These are phyloP conservation scores for Strigamia maritima DNA, from an alignment of 2,888 invertebrate genomes.

Conservation along the genomic window DNA sequence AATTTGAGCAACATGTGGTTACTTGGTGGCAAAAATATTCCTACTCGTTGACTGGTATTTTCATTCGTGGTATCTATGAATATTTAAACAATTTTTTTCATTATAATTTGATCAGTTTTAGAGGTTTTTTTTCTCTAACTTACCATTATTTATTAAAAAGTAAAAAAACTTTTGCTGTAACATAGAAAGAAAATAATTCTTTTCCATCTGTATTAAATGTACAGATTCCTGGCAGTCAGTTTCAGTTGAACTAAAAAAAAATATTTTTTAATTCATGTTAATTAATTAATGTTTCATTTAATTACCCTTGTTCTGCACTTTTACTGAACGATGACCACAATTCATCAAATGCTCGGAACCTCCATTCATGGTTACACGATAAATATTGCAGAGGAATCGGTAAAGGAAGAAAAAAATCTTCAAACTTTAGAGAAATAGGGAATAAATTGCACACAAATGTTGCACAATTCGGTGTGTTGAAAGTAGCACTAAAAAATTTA, in stretches of 20 bases:
- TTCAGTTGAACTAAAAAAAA: neutral
- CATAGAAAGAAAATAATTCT: neutral
- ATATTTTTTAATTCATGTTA: neutral
- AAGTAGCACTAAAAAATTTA: neutral
- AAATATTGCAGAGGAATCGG: neutral
- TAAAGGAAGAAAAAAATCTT: neutral
- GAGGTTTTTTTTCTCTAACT: too few species aligned
- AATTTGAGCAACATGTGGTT: constrained; percentile 6
- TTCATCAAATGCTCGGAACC: neutral
- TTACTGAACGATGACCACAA: neutral
- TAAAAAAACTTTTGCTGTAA: neutral
- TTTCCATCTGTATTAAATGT: neutral
- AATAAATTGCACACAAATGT: neutral
- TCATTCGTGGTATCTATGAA: neutral
- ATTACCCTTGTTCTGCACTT: neutral
- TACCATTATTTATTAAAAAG: neutral
- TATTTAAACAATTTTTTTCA: neutral
- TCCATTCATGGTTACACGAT: neutral
- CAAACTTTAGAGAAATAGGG: neutral
- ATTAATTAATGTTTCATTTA: neutral
- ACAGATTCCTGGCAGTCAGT: neutral
- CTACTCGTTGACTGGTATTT: neutral
- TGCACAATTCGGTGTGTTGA: neutral
- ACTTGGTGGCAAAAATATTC: constrained; percentile 11
- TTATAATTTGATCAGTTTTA: too few species aligned